Base-by-base conservation (phyloP, 2,797 vertebrate genomes). In the Acipenser ruthenus region DNA sequence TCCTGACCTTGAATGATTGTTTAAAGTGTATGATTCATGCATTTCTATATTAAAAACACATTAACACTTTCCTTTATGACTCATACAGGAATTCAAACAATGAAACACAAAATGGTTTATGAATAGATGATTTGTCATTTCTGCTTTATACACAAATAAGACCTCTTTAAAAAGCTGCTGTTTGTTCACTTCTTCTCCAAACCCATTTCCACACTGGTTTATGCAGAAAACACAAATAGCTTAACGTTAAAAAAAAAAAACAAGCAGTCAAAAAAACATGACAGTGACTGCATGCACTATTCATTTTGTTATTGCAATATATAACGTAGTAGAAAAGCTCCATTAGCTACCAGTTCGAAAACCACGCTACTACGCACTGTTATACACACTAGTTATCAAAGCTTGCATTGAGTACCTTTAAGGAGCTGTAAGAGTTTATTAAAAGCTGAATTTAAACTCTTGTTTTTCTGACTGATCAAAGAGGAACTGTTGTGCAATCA, bases 1-100 rank as follows among this genome's bases (percentile, higher is more conserved):
- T 51, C 67, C 67, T 71, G 80, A 74, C 78, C 75, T 85, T 79
- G 75, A 71, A 78, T 73, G 73, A 62, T 62, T 75, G 75, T 74
- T 76, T 70, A 75, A 66, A 81, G 75, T 72, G 67, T 52, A 60
- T 84, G 80, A 87, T 79, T 84, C 78, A 82, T 78, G 75, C 82
- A 82, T 78, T 76, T 83, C 78, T 68, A 1, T 73, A 69, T 71
- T 75, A 70, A 72, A 78, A 77, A 74, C 71, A 71, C 70, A 77
- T 79, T 84, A 82, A 74, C 79, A 77, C 76, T 83, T 84, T 83
- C 75, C 79, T 79, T 67, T 72, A 72, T 84, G 83, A 84, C 69
- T 84, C 81, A 83, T 48, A 49, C 68, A 65, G 72, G 75, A 75
- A 78, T 81, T 72, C 71, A 76, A 83, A 83, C 80, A 87, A 87